Evolutionary conservation across 2,797 vertebrate genomes (phyloP).

Genomic region (Channa striata): DNA sequence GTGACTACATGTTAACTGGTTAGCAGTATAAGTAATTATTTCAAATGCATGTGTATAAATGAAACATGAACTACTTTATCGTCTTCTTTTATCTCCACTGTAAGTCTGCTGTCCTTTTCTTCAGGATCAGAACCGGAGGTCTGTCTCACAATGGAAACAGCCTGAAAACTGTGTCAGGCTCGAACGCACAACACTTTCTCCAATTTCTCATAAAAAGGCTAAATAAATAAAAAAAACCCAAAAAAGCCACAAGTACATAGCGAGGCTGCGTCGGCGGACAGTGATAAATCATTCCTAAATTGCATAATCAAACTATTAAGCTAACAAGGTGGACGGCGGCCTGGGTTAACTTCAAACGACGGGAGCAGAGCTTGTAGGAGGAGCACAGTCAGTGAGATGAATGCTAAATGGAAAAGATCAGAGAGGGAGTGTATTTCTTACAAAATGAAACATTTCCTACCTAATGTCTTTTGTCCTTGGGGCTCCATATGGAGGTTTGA

Average conservation of each 20-base stretch:
- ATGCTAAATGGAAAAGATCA: constrained; percentile 65
- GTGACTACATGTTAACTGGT: no score
- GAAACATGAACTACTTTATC: background rate
- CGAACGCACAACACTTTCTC: constrained; percentile 9
- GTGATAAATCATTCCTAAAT: constrained; percentile 72
- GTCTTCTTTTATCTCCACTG: constrained; percentile 6
- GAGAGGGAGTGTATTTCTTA: constrained; percentile 39
- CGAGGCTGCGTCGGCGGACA: constrained; percentile 35
- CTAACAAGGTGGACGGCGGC: constrained; percentile 64
- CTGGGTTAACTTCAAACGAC: constrained; percentile 73
- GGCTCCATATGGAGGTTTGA: constrained; percentile 51
- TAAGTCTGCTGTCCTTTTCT: no score
- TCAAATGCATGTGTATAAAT: constrained; percentile 20
- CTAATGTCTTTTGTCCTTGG: constrained; percentile 64
- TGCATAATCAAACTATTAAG: constrained; percentile 73
- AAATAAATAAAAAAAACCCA: constrained; percentile 8
- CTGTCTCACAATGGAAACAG: background rate
- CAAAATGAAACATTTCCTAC: constrained; percentile 63
- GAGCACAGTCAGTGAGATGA: constrained; percentile 56
- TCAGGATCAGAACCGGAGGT: background rate
- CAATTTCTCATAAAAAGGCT: constrained; percentile 33
- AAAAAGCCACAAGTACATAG: constrained; percentile 7
- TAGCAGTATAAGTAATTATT: background rate
- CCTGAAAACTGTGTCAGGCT: background rate
- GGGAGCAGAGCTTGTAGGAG: constrained; percentile 48